Evolutionary conservation across 2,888 invertebrate genomes (phyloP).

Genomic region (Diabrotica balteata): DNA sequence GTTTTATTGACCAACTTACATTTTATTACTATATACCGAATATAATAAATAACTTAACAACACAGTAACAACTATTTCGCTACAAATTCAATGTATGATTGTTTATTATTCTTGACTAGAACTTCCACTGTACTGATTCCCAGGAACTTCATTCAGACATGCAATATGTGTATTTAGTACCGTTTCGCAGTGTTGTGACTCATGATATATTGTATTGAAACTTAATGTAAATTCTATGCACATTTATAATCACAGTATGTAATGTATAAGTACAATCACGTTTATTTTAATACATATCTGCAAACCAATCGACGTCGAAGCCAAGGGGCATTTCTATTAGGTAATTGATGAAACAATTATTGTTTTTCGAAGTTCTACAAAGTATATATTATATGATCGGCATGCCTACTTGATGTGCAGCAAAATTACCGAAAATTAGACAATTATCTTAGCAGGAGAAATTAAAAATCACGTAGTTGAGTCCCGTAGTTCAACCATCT

Average conservation of each 20-base stretch:
- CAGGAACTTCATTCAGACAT: constrained; percentile 12
- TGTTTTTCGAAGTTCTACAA: no score
- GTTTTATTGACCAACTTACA: no score
- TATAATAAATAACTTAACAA: no score
- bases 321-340: neutral
- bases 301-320: no score
- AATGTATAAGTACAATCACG: neutral
- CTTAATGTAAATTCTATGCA: constrained; percentile 14
- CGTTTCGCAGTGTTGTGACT: constrained; percentile 12
- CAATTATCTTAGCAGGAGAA: no score
- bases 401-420: no score
- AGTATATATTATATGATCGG: no score
- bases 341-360: neutral
- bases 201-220: constrained; percentile 9
- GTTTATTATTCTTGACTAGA: constrained; percentile 1
- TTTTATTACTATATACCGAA: no score
- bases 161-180: constrained; percentile 18
- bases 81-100: neutral
- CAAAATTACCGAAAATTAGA: no score
- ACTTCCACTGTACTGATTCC: constrained; percentile 8
- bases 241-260: constrained; percentile 12
- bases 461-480: no score
- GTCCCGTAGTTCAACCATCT: no score
- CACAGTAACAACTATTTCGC: no score
- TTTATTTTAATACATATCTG: neutral